Evolutionary conservation across 2,888 invertebrate species (phyloP), one percentile per base, ranked within the genome.

Genomic region (Oligia strigilis): DNA sequence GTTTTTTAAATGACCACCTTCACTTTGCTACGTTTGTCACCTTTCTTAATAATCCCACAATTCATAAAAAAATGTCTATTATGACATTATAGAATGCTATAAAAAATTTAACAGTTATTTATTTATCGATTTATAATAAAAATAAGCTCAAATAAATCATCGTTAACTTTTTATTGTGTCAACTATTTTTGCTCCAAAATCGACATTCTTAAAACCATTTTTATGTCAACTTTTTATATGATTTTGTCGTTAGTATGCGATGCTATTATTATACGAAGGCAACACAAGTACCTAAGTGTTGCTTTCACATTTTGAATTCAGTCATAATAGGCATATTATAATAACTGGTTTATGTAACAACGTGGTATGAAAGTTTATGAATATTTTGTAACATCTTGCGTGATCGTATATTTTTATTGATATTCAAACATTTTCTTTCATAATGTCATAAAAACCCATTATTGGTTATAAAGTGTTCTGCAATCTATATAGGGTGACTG

Each of bases 231-330:
- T 36, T 29, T 46, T 67, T 72, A 29, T 62, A 29, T 43, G 69
- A 69, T 49, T 4, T 43, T 70, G n/a, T 65, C 19, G 4, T 76
- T 60, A 73, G 11, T 43, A 72, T 62, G 55, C 14, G 23, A 55
- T 64, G n/a, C 19, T 70, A 60, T 52, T 65, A 69, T 36, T 46
- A 36, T 46, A 73, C 14, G 4, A 49, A 49, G 14, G 14, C 49
- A 49, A 49, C 14, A 14, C 46, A 46, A 46, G 46, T 29, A 29
- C 29, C 29, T 46, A 11, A 46, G 46, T 6, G 8, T 14, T n/a
- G n/a, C 66, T 82, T 72, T 82, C 78, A 82, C 72, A 73, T 73
- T 46, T 2, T 40, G 19, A 43, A 73, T 76, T 65, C 52, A 60
- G 29, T 62, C 8, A 46, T 46, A 29, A 46, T 46, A 46, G 40